phyloP scores from a whole-genome alignment of 2,888 invertebrate genomes.

The Cerceris ruficornis region DNA sequence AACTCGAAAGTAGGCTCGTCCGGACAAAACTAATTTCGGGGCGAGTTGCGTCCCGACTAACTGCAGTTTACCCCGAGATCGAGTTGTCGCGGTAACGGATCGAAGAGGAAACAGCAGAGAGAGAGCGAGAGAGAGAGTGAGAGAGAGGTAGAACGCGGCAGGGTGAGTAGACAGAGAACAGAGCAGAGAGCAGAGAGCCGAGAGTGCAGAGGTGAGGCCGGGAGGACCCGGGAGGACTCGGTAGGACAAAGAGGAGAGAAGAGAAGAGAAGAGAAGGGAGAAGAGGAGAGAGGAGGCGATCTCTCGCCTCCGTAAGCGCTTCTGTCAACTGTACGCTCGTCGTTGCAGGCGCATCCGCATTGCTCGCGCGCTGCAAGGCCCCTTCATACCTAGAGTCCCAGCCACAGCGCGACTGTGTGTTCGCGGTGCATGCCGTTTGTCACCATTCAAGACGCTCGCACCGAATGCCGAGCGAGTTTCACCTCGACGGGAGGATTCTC shows the following conservation, averaged over 20 bases:
- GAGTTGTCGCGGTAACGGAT: neutral
- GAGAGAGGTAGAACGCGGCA: neutral
- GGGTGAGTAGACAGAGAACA: neutral
- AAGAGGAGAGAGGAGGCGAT: constrained; percentile 35
- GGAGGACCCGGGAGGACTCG: neutral
- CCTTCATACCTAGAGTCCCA: constrained; percentile 56
- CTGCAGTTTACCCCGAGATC: neutral
- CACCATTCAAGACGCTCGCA: constrained; percentile 67
- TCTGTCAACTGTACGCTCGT: constrained; percentile 64
- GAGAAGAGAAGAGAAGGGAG: constrained; percentile 10
- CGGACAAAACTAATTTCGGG: too few relatives aligned
- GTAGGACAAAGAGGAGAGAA: neutral
- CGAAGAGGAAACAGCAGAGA: neutral
- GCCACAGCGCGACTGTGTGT: constrained; percentile 61
- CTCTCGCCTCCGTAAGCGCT: constrained; percentile 66
- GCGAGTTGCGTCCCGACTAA: too few relatives aligned
- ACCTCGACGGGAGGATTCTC: constrained; percentile 52
- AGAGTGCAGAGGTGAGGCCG: neutral
- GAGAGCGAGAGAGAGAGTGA: constrained; percentile 9
- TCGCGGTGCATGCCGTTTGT: constrained; percentile 69
- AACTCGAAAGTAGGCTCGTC: too few relatives aligned
- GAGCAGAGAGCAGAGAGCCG: neutral
- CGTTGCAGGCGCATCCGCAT: constrained; percentile 61
- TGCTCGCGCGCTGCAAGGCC: constrained; percentile 64
- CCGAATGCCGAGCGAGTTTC: constrained; percentile 66